Evolutionary conservation across 1,140 invertebrate species (phyloP), one percentile per base, ranked within the genome.

Genomic region (Drosophila sucinea): DNA sequence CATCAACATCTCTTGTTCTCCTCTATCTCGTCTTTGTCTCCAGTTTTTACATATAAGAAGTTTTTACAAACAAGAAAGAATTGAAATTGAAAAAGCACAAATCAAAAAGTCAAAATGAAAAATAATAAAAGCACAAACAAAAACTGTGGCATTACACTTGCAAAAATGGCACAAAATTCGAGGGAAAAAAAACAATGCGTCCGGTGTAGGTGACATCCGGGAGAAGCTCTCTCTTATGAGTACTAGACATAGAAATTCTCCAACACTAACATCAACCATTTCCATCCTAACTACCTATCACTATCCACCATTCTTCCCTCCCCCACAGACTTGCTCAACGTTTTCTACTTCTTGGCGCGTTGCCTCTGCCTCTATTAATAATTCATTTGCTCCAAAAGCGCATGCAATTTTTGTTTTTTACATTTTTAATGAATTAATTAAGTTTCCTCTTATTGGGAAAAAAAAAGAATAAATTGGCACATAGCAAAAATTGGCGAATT

Each of bases 361-460:
- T 38, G 58, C 10, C 58, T 54, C 47, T 68, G 27, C 47, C 66
- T 66, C 61, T 68, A 86, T 86, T 89, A 84, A 89, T 87, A 87
- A 87, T 89, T 84, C 80, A 87, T 87, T 89, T 79, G 73, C 82
- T 67, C 65, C 65, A 72, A 72, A 62, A 77, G 77, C 62, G 77
- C 79, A 68, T 87, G 82, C 83, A 78, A 72, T 79, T 63, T 60
- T 61, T 8, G 35, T 57, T 62, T 60, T 4, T 54, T 58, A 65
- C 62, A 80, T 70, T 70, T 62, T 70, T 71, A 82, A 82, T 79
- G 79, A 83, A 77, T 86, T 83, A 72, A 87, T 83, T 73, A 86
- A 78, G 63, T 83, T 71, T 67, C 56, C 41, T 41, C 38, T 69
- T 67, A 25, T 40, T 23, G 47, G 32, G 55, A 7, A 58, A 65